Evolutionary conservation across 2,888 invertebrate genomes (phyloP), one percentile per base, ranked within the genome.

Genomic region (Drosophila seclusa): DNA sequence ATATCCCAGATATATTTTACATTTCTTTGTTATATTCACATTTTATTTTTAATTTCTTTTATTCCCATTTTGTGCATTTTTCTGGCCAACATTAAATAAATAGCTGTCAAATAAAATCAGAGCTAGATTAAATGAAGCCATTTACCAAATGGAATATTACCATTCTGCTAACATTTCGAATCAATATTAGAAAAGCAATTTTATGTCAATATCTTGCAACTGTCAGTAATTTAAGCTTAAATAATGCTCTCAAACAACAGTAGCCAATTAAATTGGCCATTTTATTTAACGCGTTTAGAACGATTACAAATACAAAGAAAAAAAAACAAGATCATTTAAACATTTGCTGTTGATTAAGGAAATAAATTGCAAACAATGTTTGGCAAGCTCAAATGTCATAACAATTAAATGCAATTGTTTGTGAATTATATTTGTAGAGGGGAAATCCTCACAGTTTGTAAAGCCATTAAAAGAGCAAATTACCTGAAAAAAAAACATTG

Each of bases 331-430:
- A 54, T 54, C 45, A 32, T 24, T 32, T 55, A 24, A 29, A 50
- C 54, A 67, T 72, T 64, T 54, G 58, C 38, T 38, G 21, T 55
- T 72, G 59, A 73, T 72, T 73, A 73, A 73, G 60, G 48, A 58
- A 54, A 73, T 73, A 62, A 82, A 78, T 68, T 59, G 48, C 73
- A 49, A 73, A 58, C 67, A 53, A 31, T 54, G 68, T 72, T 81
- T 54, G 52, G 27, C 21, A 61, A 58, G 31, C 59, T 68, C 55
- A 64, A 68, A 78, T 73, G 73, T 62, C 78, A 81, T 54, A 76
- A 61, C 72, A 78, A 81, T 81, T 72, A 64, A 62, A 78, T 75
- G 67, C 54, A 75, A 62, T 59, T 58, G 40, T 61, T 61, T 63
- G 58, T 67, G 40, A 64, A 65, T 65, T 50, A 65, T 65, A 64